Base-by-base conservation (phyloP, 2,113 vertebrate genomes). In the Salminus brasiliensis region DNA sequence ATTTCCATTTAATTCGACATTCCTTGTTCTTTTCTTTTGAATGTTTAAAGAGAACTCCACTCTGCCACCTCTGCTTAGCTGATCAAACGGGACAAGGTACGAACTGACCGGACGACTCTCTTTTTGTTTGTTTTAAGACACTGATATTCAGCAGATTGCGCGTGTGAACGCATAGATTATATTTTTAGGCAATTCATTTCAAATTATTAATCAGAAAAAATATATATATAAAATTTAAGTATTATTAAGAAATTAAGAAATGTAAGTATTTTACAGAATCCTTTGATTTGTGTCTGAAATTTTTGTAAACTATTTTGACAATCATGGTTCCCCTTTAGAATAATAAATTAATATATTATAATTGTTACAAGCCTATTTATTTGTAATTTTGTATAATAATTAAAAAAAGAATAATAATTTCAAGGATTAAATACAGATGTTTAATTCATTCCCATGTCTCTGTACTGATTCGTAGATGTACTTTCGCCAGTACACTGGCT, bases 271-370 rank as follows among this genome's bases (percentile, higher is more conserved):
- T 66, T 21, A 65, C 0, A n/a, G 4, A 55, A 36, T n/a, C 6
- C 34, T 29, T 60, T 18, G 1, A 34, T 0, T 57, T 43, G 23
- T 21, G 5, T 34, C 4, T 23, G 25, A 47, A 32, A 29, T n/a
- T 62, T 49, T 65, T 65, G 12, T 18, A 65, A 66, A 78, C 16
- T 29, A 39, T 67, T 39, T 39, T 72, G 69, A 72, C 69, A 71
- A 49, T 71, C 43, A 72, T 30, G 18, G 21, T 10, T 66, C 62
- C 34, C 27, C 30, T 81, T 72, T 16, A 53, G 9, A 34, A 34
- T 77, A 68, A 55, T 47, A 67, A 41, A 68, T 68, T 23, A 57
- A 70, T 78, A 69, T 76, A 78, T 78, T 70, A 36, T 60, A 52
- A 75, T 52, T 16, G 53, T 15, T 78, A 60, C 68, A 45, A 60